Evolutionary conservation across 2,888 invertebrate genomes (phyloP), one percentile per base, ranked within the genome.

Genomic region (Mechanitis messenoides): DNA sequence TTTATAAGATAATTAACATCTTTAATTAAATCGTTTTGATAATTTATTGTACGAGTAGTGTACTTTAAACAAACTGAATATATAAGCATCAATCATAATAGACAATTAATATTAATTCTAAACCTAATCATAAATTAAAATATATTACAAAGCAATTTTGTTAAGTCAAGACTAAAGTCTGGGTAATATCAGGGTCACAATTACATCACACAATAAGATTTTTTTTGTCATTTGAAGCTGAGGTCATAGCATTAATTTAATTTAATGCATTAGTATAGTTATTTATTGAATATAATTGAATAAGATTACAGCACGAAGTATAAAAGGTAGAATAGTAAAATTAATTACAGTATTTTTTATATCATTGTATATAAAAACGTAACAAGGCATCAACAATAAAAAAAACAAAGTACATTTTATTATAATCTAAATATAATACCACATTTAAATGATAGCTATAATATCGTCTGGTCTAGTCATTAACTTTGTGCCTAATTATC

Each of bases 401-500:
- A 9, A 9, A 6, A 9, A 42, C 42, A 42, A 42, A 42, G 42
- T 42, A 42, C 3, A 0, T 2, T 9, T 42, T 9, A 11, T 9
- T 3, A 42, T 42, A 42, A 42, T 35, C 3, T 46, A 9, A 46
- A 46, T 12, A 46, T 50, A 50, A 50, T 50, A 20, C 2, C 28
- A 31, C 7, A 28, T 47, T 2, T 9, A 31, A n/a, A 31, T 31
- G 7, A 50, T 20, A 47, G 1, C 2, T 6, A 47, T 47, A 47
- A 20, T 47, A 47, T 20, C 7, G 31, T 28, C 50, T 31, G 31
- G 50, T 2, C 50, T 31, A 28, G 50, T 50, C 7, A 50, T 50
- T 50, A 50, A 31, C 50, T 50, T 31, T 50, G 50, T 50, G 11
- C 50, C 28, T 50, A 50, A 50, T 50, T 28, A 50, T 31, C 50